Evolutionary conservation across 2,797 vertebrate genomes (phyloP), one percentile per base, ranked within the genome.

Genomic region (Lateolabrax maculatus): DNA sequence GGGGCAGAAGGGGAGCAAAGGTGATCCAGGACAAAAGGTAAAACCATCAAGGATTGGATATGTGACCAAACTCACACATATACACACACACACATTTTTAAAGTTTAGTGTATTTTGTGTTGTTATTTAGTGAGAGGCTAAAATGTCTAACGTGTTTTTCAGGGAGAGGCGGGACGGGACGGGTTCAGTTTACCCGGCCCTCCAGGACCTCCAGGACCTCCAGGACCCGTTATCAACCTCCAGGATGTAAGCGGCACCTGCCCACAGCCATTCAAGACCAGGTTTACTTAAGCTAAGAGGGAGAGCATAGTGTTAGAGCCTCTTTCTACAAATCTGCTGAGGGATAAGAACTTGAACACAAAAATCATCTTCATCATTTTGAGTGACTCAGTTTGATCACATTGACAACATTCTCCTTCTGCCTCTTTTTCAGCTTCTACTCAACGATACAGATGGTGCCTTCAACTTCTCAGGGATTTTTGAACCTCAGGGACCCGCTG

Each of bases 21-120:
- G 98, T 63, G 95, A 96, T 51, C 81, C 49, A 63, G 98, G 98
- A 89, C 91, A 84, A 83, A 97, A 96, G 98, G 98, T 99, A 84
- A 76, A 49, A 46, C 11, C 3, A 9, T 21, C 15, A 10, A 6
- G 0, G 0, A 18, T 2, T 18, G 2, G 3, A 7, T 36, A 21
- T 48, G 6, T 31, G 37, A 3, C 2, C 48, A 46, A 5, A 77
- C 19, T 39, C 34, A 63, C 11, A 46, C 11, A 29, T 31, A 12
- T 15, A 41, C 4, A 1, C 1, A n/a, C n/a, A n/a, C n/a, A n/a
- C n/a, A 39, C 60, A 44, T 15, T 39, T 25, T 15, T 16, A 5
- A 63, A 48, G 12, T n/a, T 51, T 11, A 6, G 8, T 49, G 10
- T 3, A 2, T 16, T 44, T 23, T 4, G 1, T 41, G 44, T 29